phyloP scores from a whole-genome alignment of 2,113 vertebrate species.

The Protobothrops flavoviridis region DNA sequence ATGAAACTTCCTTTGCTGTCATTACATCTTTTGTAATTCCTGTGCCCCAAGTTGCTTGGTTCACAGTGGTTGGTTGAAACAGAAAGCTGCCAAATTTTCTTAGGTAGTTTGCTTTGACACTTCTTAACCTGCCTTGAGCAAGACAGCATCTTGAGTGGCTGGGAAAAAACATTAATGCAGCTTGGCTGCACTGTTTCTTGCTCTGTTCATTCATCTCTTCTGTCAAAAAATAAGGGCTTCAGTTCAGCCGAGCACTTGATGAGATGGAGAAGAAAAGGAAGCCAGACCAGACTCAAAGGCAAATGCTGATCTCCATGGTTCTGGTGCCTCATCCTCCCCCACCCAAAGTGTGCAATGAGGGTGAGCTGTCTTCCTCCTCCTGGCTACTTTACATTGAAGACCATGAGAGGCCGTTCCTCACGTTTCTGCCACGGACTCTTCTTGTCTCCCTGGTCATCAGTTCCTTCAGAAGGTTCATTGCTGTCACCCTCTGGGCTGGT shows the following conservation, averaged over 20 bases:
- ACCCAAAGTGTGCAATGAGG: background rate
- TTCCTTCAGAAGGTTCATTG: slow-evolving; percentile 76
- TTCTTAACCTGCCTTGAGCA: background rate
- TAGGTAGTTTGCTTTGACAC: background rate
- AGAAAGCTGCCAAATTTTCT: background rate
- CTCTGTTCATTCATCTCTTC: background rate
- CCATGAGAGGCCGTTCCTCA: slow-evolving; percentile 92
- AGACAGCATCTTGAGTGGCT: background rate
- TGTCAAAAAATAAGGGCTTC: background rate
- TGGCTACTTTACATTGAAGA: slow-evolving; percentile 90
- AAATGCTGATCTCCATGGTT: background rate
- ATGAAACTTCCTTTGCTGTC: background rate
- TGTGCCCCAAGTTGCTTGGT: background rate
- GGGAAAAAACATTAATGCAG: background rate
- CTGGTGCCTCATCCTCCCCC: background rate
- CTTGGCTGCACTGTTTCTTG: background rate
- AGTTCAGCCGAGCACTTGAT: slow-evolving; percentile 4
- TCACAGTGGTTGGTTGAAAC: slow-evolving; percentile 11
- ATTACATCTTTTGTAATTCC: background rate
- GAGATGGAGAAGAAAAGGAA: background rate
- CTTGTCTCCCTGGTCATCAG: slow-evolving; percentile 84
- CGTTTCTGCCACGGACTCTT: slow-evolving; percentile 96
- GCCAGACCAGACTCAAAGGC: background rate
- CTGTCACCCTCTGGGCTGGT: slow-evolving; percentile 89
- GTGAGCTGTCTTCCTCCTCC: background rate